A percentile compares a stretch with the other conserved stretches of the same genome.
phyloP scores from a whole-genome alignment of 2,888 invertebrate species.

The Cerastoderma edule region DNA sequence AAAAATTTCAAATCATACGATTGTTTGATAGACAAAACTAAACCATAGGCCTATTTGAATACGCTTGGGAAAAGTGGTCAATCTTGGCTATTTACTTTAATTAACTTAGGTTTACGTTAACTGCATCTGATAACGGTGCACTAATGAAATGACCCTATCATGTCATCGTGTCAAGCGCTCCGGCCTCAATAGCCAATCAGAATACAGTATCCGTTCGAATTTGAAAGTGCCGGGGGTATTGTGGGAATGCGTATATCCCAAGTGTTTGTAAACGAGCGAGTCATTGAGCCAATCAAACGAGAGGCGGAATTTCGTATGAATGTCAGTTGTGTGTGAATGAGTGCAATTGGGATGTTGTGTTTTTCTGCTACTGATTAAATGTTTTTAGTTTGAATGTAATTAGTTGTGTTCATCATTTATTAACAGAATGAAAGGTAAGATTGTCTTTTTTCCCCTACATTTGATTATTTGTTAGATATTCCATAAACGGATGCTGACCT shows the following conservation, averaged over 20 bases:
- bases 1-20: too few relatives aligned
- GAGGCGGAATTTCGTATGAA: conserved; percentile 25
- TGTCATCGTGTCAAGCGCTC: conserved; percentile 8
- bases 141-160: conserved; percentile 10
- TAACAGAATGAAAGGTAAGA: conserved; percentile 21
- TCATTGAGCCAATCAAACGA: conserved; percentile 64
- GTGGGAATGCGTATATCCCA: conserved; percentile 65
- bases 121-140: not conserved
- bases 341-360: conserved; percentile 45
- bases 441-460: not conserved
- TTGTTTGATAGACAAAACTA: too few relatives aligned
- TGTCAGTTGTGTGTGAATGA: conserved; percentile 62
- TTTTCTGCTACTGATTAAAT: not conserved
- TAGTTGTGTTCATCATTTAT: not conserved
- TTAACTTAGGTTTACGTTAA: not conserved
- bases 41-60: too few relatives aligned
- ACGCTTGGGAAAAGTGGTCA: not conserved
- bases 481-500: too few relatives aligned
- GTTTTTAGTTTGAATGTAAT: conserved; percentile 26
- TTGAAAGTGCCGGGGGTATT: conserved; percentile 62
- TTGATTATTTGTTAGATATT: too few relatives aligned
- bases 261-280: conserved; percentile 68
- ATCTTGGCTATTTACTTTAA: not conserved
- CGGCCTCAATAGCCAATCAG: conserved; percentile 46
- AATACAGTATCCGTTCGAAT: conserved; percentile 40